These are phyloP conservation scores for Nomada flava DNA, from an alignment of 2,888 invertebrate genomes.

Conservation along the genomic window DNA sequence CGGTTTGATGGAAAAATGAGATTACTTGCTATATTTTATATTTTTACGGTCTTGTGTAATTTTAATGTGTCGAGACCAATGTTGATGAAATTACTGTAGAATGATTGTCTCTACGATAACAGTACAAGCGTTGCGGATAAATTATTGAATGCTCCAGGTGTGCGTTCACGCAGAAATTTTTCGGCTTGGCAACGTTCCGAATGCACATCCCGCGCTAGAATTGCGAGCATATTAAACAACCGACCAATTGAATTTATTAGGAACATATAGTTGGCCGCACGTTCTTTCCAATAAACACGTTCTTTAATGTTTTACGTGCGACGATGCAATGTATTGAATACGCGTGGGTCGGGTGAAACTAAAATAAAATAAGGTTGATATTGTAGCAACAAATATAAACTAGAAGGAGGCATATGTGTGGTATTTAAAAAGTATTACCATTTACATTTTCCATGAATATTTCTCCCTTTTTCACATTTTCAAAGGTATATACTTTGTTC, in stretches of 20 bases:
- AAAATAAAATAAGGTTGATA: background rate
- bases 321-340: background rate
- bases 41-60: background rate
- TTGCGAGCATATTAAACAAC: slow-evolving; percentile 28
- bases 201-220: slow-evolving; percentile 8
- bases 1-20: no score
- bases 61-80: background rate
- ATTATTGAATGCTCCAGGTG: slow-evolving; percentile 39
- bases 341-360: background rate
- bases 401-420: no score
- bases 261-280: background rate
- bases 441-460: no score
- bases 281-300: background rate
- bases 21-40: no score
- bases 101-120: slow-evolving; percentile 19
- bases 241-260: slow-evolving; percentile 40
- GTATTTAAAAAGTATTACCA: no score
- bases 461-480: no score
- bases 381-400: no score
- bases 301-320: background rate
- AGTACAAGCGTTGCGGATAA: slow-evolving; percentile 33
- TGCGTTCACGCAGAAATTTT: slow-evolving; percentile 40
- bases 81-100: slow-evolving; percentile 10
- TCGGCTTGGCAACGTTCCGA: slow-evolving; percentile 44
- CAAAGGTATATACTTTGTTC: no score